Evolutionary conservation across 1,140 invertebrate genomes (phyloP), one percentile per base, ranked within the genome.

Genomic region (Hyphantria cunea): DNA sequence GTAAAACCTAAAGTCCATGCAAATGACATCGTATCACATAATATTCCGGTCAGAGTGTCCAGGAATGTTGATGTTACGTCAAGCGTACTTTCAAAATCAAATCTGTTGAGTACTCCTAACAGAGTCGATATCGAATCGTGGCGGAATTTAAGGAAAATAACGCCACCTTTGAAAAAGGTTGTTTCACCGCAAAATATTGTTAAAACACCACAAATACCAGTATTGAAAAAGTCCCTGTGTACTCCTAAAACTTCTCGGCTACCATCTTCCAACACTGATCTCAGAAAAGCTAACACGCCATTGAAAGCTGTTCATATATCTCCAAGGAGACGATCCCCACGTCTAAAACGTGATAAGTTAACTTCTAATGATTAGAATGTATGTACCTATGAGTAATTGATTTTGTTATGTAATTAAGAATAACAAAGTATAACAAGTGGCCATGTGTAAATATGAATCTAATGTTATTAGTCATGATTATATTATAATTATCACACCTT

Each of bases 231-330:
- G 60, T 61, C 79, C n/a, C 55, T 90, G 33, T 80, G 75, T 51
- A 84, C 80, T 11, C 69, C 82, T 7, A 74, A 84, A 56, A 78
- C 37, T 33, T 70, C 83, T 56, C 64, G 80, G 49, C 78, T 78
- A 0, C 75, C 79, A 7, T 54, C 68, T 2, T 49, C 56, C 13
- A 63, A 56, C 13, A 70, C 37, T 13, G 87, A 90, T 37, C 15
- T 68, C 3, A 83, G 71, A 60, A 84, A 80, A 72, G 31, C 65
- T 7, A 82, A 80, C 31, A 88, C 83, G 0, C 87, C 87, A 0
- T 60, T 90, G 63, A 88, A 79, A 71, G 87, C 81, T 12, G 76
- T 90, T 4, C 85, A 90, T 41, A 69, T 88, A 55, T 90, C 87
- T 34, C 85, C 86, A 1, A 81, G 80, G 70, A 78, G 82, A 76